phyloP scores from a whole-genome alignment of 2,888 invertebrate genomes.

The Tipula vernalis region DNA sequence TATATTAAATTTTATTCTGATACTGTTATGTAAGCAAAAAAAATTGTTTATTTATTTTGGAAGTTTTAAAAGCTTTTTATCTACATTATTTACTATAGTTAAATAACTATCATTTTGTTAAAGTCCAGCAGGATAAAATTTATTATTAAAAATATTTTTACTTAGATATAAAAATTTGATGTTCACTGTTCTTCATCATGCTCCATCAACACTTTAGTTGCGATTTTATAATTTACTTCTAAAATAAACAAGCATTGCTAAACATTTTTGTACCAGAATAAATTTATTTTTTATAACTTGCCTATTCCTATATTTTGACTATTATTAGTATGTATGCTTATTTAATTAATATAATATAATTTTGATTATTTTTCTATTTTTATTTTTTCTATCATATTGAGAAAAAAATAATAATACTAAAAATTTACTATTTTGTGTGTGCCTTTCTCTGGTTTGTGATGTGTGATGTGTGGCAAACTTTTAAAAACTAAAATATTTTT shows the following conservation, averaged over 20 bases:
- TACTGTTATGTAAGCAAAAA: neutral
- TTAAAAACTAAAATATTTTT: neutral
- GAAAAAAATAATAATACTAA: neutral
- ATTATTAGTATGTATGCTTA: neutral
- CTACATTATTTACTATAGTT: neutral
- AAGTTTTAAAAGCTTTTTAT: neutral
- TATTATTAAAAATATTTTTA: neutral
- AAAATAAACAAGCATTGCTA: neutral
- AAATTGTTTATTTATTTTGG: neutral
- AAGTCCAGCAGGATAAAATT: neutral
- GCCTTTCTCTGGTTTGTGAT: neutral
- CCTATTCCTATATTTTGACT: neutral
- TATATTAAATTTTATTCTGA: neutral
- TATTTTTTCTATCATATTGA: neutral
- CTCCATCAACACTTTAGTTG: neutral
- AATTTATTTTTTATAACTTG: neutral
- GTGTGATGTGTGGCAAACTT: neutral
- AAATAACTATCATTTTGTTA: neutral
- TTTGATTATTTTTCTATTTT: neutral
- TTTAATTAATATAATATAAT: neutral
- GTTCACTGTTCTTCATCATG: neutral
- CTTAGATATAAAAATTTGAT: neutral
- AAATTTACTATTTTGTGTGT: neutral
- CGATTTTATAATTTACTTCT: neutral
- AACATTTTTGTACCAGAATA: neutral